phyloP scores from a whole-genome alignment of 2,113 vertebrate genomes.

The Chrysemys picta region DNA sequence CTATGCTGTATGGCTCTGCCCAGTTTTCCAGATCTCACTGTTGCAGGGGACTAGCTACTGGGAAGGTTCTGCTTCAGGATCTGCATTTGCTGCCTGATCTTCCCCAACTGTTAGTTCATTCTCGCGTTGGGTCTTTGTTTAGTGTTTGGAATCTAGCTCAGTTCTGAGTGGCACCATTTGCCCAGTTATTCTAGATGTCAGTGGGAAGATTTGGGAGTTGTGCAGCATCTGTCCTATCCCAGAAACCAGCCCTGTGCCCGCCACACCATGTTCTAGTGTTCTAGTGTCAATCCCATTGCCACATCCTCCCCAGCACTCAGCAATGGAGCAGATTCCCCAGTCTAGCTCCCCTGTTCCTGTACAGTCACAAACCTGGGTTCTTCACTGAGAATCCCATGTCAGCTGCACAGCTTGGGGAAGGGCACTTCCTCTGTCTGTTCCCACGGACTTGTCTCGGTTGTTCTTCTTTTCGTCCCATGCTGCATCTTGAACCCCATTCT shows the following conservation, averaged over 20 bases:
- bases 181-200: background rate
- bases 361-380: background rate
- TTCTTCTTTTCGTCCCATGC: background rate
- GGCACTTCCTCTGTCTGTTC: background rate
- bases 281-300: rapidly evolving
- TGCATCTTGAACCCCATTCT: background rate
- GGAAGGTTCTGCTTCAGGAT: background rate
- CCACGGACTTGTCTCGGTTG: background rate
- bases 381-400: background rate
- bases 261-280: background rate
- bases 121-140: background rate
- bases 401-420: background rate
- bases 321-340: background rate
- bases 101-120: background rate
- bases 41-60: rapidly evolving
- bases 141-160: background rate
- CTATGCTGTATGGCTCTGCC: rapidly evolving
- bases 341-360: background rate
- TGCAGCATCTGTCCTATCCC: too few species aligned
- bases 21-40: background rate
- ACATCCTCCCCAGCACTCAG: background rate
- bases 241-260: too few species aligned
- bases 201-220: background rate
- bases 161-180: background rate
- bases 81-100: rapidly evolving